phyloP scores from a whole-genome alignment of 2,113 vertebrate species.

The Tetraodon nigroviridis region DNA sequence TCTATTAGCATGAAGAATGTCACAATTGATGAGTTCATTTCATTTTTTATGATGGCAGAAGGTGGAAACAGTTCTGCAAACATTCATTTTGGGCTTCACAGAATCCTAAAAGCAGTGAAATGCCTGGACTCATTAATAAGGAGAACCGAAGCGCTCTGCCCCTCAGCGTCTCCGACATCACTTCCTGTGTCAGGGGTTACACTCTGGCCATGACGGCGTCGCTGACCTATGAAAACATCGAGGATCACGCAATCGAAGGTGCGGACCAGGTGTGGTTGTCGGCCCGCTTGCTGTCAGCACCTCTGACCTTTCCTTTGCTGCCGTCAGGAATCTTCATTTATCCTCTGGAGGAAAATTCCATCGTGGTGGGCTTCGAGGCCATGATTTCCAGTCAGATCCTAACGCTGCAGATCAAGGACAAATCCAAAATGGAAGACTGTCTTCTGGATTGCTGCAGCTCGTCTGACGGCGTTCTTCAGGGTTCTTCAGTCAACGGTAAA shows the following conservation, averaged over 20 bases:
- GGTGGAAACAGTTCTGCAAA: too few species aligned
- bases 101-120: conserved; percentile 59
- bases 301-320: neutral
- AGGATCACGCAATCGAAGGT: conserved; percentile 87
- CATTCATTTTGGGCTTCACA: conserved; percentile 16
- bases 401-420: conserved; percentile 92
- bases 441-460: conserved; percentile 67
- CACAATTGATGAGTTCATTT: neutral
- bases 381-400: conserved; percentile 79
- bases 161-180: conserved; percentile 83
- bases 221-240: conserved; percentile 89
- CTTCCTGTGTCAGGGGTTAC: conserved; percentile 88
- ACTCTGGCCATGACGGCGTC: conserved; percentile 89
- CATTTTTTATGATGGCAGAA: neutral
- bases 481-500: conserved; percentile 77
- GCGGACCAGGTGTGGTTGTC: conserved; percentile 31
- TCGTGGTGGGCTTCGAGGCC: conserved; percentile 88
- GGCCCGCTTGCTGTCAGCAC: conserved; percentile 3
- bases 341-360: conserved; percentile 84
- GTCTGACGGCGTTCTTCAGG: conserved; percentile 51
- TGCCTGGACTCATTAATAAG: conserved; percentile 90
- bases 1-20: neutral
- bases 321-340: conserved; percentile 88
- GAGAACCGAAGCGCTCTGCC: conserved; percentile 76
- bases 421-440: conserved; percentile 81